Conservation (phyloP, 2,888 invertebrate species). For the Phanerotoma sp. region DNA sequence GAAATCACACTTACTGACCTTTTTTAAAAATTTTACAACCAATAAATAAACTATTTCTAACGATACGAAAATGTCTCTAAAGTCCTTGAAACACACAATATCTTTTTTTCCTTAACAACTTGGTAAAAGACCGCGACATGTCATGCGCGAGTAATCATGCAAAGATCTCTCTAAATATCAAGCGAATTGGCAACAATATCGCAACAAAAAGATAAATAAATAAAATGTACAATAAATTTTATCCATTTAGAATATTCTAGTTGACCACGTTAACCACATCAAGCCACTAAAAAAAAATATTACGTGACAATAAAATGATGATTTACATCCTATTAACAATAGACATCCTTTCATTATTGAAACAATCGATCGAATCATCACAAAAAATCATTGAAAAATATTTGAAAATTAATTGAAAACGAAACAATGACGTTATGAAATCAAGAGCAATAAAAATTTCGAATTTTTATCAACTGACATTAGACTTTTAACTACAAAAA, state of each 20-base stretch:
- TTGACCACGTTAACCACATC: background rate
- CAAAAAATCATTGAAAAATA: no score
- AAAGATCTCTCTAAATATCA: slow-evolving; percentile 4
- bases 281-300: background rate
- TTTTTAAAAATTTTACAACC: no score
- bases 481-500: no score
- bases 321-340: background rate
- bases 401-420: no score
- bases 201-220: no score
- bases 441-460: no score
- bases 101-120: background rate
- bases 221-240: background rate
- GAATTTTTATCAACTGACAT: no score
- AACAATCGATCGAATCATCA: no score
- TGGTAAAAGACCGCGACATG: slow-evolving; percentile 9
- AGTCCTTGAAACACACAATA: background rate
- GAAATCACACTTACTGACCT: no score
- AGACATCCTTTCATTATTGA: background rate
- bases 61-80: background rate
- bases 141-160: slow-evolving; percentile 16
- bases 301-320: background rate
- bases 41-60: background rate
- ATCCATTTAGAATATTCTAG: background rate
- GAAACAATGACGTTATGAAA: no score
- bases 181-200: background rate